These are phyloP conservation scores for Apocheima hispidaria DNA, from an alignment of 2,888 invertebrate species.

Conservation along the genomic window DNA sequence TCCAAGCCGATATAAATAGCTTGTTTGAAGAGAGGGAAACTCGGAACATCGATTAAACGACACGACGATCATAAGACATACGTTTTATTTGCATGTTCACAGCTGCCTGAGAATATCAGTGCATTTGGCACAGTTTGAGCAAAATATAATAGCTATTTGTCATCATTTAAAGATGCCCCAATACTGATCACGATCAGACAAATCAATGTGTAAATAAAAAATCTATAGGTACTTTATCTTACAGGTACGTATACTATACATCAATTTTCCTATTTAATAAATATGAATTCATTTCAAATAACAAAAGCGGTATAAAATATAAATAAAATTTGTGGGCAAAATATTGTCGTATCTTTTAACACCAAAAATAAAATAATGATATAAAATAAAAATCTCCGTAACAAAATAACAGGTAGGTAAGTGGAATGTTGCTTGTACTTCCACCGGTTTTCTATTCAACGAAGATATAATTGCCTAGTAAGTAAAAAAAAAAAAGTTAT, in stretches of 20 bases:
- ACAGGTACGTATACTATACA: constrained; percentile 40
- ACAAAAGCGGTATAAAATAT: constrained; percentile 34
- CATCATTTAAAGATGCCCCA: constrained; percentile 25
- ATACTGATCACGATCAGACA: constrained; percentile 30
- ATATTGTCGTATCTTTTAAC: constrained; percentile 18
- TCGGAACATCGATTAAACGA: background rate
- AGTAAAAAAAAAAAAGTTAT: constrained; percentile 2
- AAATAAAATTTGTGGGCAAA: constrained; percentile 25
- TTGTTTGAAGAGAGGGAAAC: background rate
- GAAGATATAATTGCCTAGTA: constrained; percentile 24
- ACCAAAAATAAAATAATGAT: constrained; percentile 37
- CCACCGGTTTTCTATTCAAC: constrained; percentile 32
- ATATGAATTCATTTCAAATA: constrained; percentile 28
- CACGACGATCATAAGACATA: constrained; percentile 14
- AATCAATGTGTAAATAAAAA: constrained; percentile 23
- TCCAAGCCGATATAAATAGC: background rate
- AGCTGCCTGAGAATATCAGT: constrained; percentile 28
- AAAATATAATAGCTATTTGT: constrained; percentile 35
- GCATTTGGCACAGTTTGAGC: constrained; percentile 49
- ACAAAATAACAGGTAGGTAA: constrained; percentile 42
- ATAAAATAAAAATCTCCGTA: constrained; percentile 40
- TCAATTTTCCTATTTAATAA: constrained; percentile 38
- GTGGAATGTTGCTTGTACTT: constrained; percentile 44
- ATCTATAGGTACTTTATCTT: constrained; percentile 35
- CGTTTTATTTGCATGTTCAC: constrained; percentile 5